Percentiles rank a stretch among this genome's conserved stretches.
Evolutionary conservation across 2,888 invertebrate genomes (phyloP).

Genomic region (Vandiemenella viatica): DNA sequence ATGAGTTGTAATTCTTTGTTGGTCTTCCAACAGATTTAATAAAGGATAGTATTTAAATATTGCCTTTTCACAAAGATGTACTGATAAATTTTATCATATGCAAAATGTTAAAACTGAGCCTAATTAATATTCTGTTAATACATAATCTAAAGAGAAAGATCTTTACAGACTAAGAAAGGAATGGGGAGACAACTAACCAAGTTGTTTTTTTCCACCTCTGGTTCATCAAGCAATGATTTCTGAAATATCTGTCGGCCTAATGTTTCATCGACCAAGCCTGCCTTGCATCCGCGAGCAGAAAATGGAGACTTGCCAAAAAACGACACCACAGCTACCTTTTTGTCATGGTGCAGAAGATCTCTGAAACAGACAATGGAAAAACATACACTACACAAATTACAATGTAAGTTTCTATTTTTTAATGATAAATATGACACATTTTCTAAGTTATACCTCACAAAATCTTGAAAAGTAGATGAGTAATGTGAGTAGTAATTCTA

Average conservation of each 20-base stretch:
- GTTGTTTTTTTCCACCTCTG: conserved; percentile 24
- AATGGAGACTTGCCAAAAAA: conserved; percentile 55
- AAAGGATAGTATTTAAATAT: no score
- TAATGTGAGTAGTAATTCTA: no score
- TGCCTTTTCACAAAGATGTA: no score
- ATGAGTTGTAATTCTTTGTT: no score
- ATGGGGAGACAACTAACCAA: conserved; percentile 15
- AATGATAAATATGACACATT: no score
- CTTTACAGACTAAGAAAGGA: not conserved
- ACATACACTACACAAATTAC: no score
- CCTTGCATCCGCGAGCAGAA: conserved; percentile 46
- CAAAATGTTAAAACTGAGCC: no score
- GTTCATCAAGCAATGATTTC: conserved; percentile 23
- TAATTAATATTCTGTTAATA: not conserved
- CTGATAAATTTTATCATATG: no score
- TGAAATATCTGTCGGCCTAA: conserved; percentile 26
- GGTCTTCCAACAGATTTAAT: no score
- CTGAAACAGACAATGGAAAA: conserved; percentile 4
- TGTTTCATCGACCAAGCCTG: conserved; percentile 38
- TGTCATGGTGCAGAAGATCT: conserved; percentile 11
- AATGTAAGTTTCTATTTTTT: no score
- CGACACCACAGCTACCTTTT: conserved; percentile 52
- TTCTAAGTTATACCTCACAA: no score
- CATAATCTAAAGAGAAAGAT: not conserved
- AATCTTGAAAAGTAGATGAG: no score